Evolutionary conservation across 2,888 invertebrate genomes (phyloP).

Genomic region (Platycheirus albimanus): DNA sequence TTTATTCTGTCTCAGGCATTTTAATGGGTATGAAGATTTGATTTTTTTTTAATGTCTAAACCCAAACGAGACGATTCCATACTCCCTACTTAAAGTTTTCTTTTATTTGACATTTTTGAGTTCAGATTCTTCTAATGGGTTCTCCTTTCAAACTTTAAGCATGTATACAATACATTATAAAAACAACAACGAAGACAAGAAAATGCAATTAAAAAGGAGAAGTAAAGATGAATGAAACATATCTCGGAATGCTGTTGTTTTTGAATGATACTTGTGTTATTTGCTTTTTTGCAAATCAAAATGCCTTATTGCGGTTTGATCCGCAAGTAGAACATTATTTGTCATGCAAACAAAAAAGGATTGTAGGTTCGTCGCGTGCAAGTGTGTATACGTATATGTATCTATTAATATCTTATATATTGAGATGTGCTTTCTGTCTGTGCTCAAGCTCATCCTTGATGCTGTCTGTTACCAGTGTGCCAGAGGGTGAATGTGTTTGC

Average conservation of each 20-base stretch:
- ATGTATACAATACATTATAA: not conserved
- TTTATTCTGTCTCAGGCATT: not conserved
- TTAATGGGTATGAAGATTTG: not conserved
- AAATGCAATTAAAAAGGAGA: slow-evolving; percentile 17
- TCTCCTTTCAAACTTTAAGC: not conserved
- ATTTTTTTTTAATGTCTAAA: not conserved
- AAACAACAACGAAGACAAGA: slow-evolving; percentile 1
- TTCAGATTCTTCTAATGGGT: slow-evolving; percentile 1
- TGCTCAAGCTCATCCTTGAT: not conserved
- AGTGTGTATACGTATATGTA: too few relatives aligned
- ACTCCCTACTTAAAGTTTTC: not conserved
- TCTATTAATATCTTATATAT: too few relatives aligned
- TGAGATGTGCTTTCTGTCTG: not conserved
- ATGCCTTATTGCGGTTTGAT: slow-evolving; percentile 10
- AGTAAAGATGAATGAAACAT: not conserved
- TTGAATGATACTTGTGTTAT: not conserved
- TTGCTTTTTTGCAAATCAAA: slow-evolving; percentile 18
- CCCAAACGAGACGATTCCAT: not conserved
- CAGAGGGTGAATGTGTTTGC: not conserved
- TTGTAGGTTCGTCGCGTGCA: not conserved
- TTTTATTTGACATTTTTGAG: slow-evolving; percentile 13
- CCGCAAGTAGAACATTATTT: not conserved
- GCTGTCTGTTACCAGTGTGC: slow-evolving; percentile 9
- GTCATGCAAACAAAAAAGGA: not conserved
- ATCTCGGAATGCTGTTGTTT: not conserved